Base-by-base conservation (phyloP, 2,797 vertebrate species). In the Naso thynnoides region DNA sequence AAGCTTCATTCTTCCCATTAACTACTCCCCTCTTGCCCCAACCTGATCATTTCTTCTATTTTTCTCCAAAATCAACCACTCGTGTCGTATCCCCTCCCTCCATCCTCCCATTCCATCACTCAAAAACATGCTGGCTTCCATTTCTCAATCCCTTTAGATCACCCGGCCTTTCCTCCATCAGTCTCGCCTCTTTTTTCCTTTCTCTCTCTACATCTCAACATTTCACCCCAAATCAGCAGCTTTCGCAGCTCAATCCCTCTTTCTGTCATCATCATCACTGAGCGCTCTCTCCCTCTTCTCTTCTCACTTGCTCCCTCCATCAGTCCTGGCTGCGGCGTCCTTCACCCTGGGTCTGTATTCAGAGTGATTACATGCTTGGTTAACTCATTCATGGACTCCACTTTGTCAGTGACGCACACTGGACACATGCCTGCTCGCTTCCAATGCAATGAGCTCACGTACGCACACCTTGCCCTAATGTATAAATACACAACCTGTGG, bases 351-450 rank as follows among this genome's bases (percentile, higher is more conserved):
- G 78, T 87, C 76, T 79, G 62, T 77, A 80, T 87, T 89, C 80
- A 64, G 69, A 79, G 79, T 86, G 81, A 90, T 90, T 88, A 89
- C 88, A 86, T 29, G 69, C 84, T 87, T 63, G 79, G 84, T 93
- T 89, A 91, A 89, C 85, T 81, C 84, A 81, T 86, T 90, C 84
- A 85, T 61, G 52, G 83, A 56, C 77, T 77, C 59, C 55, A 55
- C 45, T 79, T 69, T 16, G 52, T 82, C 59, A 18, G 75, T 78
- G 86, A 85, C 44, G 44, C 69, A 81, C 2, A 19, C 78, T 58
- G 77, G 76, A 84, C 23, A 11, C 53, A 53, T 16, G n/a, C 62
- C 71, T 53, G 49, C 62, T 69, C 11, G 2, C 53, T 57, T 49
- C 72, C 38, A 27, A 64, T 3, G 56, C 61, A 58, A 72, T 71